Conservation (phyloP, 2,797 vertebrate genomes). For the Microchirus variegatus region DNA sequence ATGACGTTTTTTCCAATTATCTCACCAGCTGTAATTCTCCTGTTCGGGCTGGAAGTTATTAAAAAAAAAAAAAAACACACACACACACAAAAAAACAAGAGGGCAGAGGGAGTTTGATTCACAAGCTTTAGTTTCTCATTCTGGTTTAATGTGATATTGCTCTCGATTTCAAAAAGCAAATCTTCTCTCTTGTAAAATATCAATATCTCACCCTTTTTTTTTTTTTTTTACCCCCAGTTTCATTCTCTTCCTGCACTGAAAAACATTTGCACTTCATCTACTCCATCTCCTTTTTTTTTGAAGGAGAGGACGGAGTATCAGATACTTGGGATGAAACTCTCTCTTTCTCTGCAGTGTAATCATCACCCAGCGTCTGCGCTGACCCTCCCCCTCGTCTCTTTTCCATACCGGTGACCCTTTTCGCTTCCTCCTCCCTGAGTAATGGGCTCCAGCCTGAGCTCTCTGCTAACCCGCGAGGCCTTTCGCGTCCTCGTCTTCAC, state of each 20-base stretch:
- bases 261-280: slow-evolving; percentile 19
- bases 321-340: slow-evolving; percentile 29
- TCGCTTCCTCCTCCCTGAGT: slow-evolving; percentile 51
- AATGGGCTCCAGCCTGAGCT: slow-evolving; percentile 69
- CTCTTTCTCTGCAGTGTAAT: slow-evolving; percentile 47
- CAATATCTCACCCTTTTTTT: slow-evolving; percentile 41
- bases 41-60: slow-evolving; percentile 63
- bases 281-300: slow-evolving; percentile 14
- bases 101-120: slow-evolving; percentile 28
- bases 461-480: slow-evolving; percentile 51
- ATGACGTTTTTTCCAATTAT: slow-evolving; percentile 74
- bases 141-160: slow-evolving; percentile 65
- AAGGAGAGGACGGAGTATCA: slow-evolving; percentile 12
- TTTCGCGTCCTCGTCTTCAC: slow-evolving; percentile 1
- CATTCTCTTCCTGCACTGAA: slow-evolving; percentile 32
- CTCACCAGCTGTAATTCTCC: slow-evolving; percentile 66
- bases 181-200: slow-evolving; percentile 65
- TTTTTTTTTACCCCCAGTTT: slow-evolving; percentile 16
- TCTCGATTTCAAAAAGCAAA: slow-evolving; percentile 60
- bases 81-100: background rate
- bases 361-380: slow-evolving; percentile 35
- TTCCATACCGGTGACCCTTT: slow-evolving; percentile 37
- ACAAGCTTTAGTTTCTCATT: slow-evolving; percentile 63
- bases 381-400: slow-evolving; percentile 39
- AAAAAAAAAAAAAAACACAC: slow-evolving; percentile 55